Evolutionary conservation across 2,797 vertebrate genomes (phyloP), one percentile per base, ranked within the genome.

Genomic region (Strix occidentalis): DNA sequence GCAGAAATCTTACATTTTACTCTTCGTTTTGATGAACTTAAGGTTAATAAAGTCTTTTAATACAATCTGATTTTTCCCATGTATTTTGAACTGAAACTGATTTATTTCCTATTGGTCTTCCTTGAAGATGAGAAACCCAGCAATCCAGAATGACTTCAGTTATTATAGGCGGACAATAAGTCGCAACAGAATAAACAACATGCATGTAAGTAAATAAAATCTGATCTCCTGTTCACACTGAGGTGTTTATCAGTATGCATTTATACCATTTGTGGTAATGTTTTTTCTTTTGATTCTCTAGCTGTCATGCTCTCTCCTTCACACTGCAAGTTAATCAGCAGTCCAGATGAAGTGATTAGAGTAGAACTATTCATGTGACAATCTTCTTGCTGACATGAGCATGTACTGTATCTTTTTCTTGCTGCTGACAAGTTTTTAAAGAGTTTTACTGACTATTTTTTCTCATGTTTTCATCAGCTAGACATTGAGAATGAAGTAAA

Each of bases 1-100:
- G 99, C 99, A 0, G 99, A 99, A 98, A 99, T 99, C 96, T 98
- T 99, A 39, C 99, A 99, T 98, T 99, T 99, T 97, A 99, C 99
- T 9, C 99, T 99, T 53, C 99, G 99, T 93, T 99, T 99, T 20
- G 99, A 99, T 94, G 99, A 99, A 88, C 99, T 99, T 68, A 99
- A 99, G 99, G 99, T 99, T 72, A 96, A 95, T 94, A 76, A 89
- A 66, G 11, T 89, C 19, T 78, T 90, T 33, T 50, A 70, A 28
- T 72, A 23, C 13, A 2, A 78, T 20, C 46, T 85, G 29, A 24
- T n/a, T 50, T 28, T 46, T 43, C n/a, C n/a, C 8, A 4, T 75
- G 18, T 56, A 11, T 89, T 90, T 94, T 79, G 46, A 87, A 58
- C 63, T 9, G 5, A 82, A 66, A 35, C 31, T 95, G 35, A 93